Percentiles rank a stretch among this genome's conserved stretches.
These are phyloP conservation scores for Thoracochromis brauschi DNA, from an alignment of 2,113 vertebrate species.

Conservation along the genomic window DNA sequence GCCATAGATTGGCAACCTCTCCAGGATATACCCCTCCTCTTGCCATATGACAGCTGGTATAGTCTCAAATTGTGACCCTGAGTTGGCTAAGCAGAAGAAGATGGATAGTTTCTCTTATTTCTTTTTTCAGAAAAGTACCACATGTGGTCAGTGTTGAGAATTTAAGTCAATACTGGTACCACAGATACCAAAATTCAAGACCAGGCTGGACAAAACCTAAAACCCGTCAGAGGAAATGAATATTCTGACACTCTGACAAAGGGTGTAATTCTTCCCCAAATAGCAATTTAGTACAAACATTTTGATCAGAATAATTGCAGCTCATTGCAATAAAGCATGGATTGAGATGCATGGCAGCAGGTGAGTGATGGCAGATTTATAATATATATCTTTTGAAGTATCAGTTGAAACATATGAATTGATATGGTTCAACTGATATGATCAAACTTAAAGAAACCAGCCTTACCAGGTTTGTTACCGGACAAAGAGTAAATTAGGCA, in stretches of 20 bases:
- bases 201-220: rapidly evolving
- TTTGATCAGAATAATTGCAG: background rate
- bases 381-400: background rate
- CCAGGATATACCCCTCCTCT: background rate
- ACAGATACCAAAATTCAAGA: background rate
- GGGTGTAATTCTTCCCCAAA: background rate
- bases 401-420: background rate
- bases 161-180: background rate
- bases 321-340: background rate
- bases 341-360: background rate
- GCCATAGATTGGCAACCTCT: background rate
- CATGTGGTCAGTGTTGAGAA: background rate
- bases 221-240: background rate
- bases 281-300: background rate
- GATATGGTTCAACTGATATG: conserved; percentile 12
- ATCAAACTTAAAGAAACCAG: background rate
- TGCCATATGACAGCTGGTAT: background rate
- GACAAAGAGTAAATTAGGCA: background rate
- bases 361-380: background rate
- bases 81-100: background rate
- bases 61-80: background rate
- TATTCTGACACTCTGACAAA: background rate
- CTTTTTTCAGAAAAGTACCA: background rate
- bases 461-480: background rate
- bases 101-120: background rate